Conservation (phyloP, 2,797 vertebrate species). For the Rhynchonycteris naso region DNA sequence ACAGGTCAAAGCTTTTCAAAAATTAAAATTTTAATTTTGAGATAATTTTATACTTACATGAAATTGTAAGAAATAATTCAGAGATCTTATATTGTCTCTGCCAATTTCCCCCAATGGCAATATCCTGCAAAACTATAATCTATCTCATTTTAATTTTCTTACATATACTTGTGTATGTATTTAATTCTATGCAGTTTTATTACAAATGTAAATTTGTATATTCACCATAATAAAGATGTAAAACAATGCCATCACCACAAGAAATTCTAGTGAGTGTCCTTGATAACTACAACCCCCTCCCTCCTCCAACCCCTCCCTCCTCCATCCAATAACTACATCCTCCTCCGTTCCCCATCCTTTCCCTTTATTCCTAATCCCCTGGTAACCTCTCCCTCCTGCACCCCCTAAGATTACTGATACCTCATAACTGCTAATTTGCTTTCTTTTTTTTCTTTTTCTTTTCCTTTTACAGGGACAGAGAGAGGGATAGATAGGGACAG, state of each 20-base stretch:
- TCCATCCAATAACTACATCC: neutral
- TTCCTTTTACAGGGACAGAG: no score
- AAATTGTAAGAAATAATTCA: neutral
- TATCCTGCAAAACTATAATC: neutral
- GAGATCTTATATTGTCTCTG: neutral
- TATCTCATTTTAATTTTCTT: neutral
- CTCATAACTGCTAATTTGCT: neutral
- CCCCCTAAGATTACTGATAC: no score
- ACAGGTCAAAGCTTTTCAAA: neutral
- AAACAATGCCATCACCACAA: neutral
- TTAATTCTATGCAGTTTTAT: neutral
- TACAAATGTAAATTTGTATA: neutral
- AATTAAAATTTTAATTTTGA: neutral
- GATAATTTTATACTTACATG: neutral
- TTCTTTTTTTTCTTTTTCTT: no score
- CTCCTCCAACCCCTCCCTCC: neutral
- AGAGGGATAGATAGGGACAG: no score
- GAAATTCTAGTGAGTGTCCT: neutral
- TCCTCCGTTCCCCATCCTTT: neutral
- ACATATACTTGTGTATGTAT: neutral
- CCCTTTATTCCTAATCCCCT: neutral
- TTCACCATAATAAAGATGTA: neutral
- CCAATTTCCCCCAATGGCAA: neutral
- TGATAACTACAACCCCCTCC: neutral
- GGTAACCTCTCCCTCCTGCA: neutral